Base-by-base conservation (phyloP, 2,113 vertebrate species). In the Heterocephalus glaber region DNA sequence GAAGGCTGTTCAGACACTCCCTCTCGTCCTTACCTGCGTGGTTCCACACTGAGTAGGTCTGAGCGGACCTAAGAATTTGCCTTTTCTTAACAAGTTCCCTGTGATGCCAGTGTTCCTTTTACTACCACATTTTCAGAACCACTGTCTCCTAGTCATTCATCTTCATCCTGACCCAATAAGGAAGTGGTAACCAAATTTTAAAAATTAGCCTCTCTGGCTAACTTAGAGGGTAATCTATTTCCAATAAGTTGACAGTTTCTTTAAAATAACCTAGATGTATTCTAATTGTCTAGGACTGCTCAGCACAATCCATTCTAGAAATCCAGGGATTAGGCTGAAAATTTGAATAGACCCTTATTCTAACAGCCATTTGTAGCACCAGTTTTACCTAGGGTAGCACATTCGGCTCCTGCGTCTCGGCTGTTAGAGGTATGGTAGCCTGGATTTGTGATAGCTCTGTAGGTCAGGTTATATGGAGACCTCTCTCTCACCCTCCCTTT, bases 191-290 rank as follows among this genome's bases (percentile, higher is more conserved):
- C 52, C 7, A 35, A 41, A 20, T 70, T 86, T 52, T 35, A 60
- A 83, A 54, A 54, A 33, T 60, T 17, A 89, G 41, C 26, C 49
- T 76, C 22, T n/a, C 49, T 79, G 38, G 35, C 44, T 86, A 86
- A 85, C 61, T 38, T 83, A 80, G 56, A 79, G 41, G 33, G n/a
- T 80, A 33, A 83, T 17, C 30, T 86, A 41, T 80, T 74, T 90
- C 52, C 10, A 41, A 5, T 35, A 79, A 82, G 11, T 88, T 49
- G 49, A 30, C 56, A 49, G 7, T 83, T 89, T 56, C n/a, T 93
- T 74, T 60, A 77, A 58, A 94, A 86, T 94, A 94, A 76, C 26
- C 77, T 82, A 76, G 72, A 74, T 47, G 41, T 79, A 86, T 95
- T 66, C 41, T 76, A 35, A 56, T 86, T 28, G 41, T 82, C 16